phyloP scores from a whole-genome alignment of 1,140 invertebrate genomes.

The Homarus americanus region DNA sequence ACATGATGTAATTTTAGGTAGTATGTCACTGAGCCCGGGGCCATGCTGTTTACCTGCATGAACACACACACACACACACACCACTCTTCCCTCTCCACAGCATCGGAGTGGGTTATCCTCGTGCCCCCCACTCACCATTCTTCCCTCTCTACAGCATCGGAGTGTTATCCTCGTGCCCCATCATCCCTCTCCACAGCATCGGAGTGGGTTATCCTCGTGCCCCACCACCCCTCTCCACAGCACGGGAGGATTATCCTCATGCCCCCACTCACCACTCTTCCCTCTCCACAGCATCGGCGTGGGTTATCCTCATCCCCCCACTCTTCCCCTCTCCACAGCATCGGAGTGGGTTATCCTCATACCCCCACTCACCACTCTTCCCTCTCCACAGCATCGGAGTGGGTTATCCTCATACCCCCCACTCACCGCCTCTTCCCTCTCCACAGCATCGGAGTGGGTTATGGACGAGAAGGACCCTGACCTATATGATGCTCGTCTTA shows the following conservation, averaged over 20 bases:
- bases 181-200: not conserved
- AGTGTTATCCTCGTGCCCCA: not conserved
- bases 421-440: not conserved
- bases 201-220: no score
- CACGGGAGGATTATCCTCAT: no score
- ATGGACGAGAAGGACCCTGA: conserved; percentile 81
- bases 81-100: no score
- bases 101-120: no score
- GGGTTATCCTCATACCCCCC: not conserved
- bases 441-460: conserved; percentile 78
- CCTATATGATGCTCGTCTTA: conserved; percentile 90
- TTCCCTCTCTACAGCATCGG: not conserved
- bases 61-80: no score
- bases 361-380: not conserved
- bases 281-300: not conserved
- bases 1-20: no score
- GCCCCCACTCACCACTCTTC: not conserved
- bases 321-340: not conserved
- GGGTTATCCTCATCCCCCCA: conserved; percentile 76
- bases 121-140: not conserved
- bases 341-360: conserved; percentile 77
- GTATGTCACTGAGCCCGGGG: no score
- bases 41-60: no score
- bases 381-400: not conserved
- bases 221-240: no score